phyloP scores from a whole-genome alignment of 2,888 invertebrate species.

The Tenodera sinensis region DNA sequence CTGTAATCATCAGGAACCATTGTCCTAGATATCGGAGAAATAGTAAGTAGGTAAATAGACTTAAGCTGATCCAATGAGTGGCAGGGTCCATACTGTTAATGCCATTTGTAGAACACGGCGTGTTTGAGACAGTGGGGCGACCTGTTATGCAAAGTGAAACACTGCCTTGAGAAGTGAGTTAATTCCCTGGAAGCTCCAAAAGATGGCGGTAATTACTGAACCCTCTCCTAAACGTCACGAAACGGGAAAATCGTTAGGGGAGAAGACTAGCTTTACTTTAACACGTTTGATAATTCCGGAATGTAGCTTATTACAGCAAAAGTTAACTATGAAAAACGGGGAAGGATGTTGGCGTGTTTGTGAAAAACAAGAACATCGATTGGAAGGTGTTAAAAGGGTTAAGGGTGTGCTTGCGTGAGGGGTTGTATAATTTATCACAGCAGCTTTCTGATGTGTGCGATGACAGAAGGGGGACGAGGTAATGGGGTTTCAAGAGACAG shows the following conservation, averaged over 20 bases:
- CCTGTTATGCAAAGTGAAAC: neutral
- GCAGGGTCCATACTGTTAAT: neutral
- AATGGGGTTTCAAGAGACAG: neutral
- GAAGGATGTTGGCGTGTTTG: neutral
- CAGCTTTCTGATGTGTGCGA: constrained; percentile 21
- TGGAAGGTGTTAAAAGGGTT: constrained; percentile 7
- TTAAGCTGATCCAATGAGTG: neutral
- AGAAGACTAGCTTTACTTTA: neutral
- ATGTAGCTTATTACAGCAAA: constrained; percentile 4
- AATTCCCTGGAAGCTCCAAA: neutral
- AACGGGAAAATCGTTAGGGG: neutral
- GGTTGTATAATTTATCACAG: constrained; percentile 18
- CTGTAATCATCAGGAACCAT: neutral
- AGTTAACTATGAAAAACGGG: neutral
- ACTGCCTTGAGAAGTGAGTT: neutral
- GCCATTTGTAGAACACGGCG: neutral
- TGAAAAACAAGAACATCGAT: neutral
- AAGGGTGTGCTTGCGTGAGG: neutral
- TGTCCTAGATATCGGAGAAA: neutral
- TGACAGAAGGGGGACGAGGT: neutral
- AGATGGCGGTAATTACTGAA: neutral
- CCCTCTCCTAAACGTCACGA: neutral
- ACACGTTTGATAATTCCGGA: constrained; percentile 1
- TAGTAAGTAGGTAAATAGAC: neutral
- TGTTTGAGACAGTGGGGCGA: neutral